A percentile compares a stretch with the other conserved stretches of the same genome.
Conservation (phyloP, 2,888 invertebrate species). For the Odontocerum albicorne region DNA sequence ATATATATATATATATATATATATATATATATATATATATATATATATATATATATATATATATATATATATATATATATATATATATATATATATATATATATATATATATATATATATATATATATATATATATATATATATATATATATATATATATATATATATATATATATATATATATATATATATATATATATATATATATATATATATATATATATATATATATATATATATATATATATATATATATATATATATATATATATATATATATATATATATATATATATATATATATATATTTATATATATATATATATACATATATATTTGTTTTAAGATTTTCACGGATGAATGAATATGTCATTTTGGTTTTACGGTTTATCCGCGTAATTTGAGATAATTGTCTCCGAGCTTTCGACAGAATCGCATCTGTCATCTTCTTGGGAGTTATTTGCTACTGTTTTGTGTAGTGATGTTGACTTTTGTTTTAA, state of each 20-base stretch:
- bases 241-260: constrained; percentile 7
- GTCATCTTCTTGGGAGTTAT: too few relatives aligned
- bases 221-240: constrained; percentile 6
- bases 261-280: constrained; percentile 7
- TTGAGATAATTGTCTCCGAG: too few relatives aligned
- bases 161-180: constrained; percentile 7
- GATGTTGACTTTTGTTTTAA: too few relatives aligned
- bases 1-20: too few relatives aligned
- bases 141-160: constrained; percentile 6
- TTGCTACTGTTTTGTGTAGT: too few relatives aligned
- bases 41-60: constrained; percentile 10
- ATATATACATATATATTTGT: constrained; percentile 4
- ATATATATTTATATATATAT: constrained; percentile 6
- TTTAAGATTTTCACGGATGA: too few relatives aligned
- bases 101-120: constrained; percentile 7
- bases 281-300: constrained; percentile 7
- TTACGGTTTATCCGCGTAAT: too few relatives aligned
- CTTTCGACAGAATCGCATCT: too few relatives aligned
- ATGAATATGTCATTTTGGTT: too few relatives aligned
- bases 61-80: constrained; percentile 9
- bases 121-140: constrained; percentile 7
- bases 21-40: not conserved
- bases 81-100: constrained; percentile 2
- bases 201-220: constrained; percentile 7
- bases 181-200: constrained; percentile 6